phyloP scores from a whole-genome alignment of 1,140 invertebrate species.

The Platyura marginata region DNA sequence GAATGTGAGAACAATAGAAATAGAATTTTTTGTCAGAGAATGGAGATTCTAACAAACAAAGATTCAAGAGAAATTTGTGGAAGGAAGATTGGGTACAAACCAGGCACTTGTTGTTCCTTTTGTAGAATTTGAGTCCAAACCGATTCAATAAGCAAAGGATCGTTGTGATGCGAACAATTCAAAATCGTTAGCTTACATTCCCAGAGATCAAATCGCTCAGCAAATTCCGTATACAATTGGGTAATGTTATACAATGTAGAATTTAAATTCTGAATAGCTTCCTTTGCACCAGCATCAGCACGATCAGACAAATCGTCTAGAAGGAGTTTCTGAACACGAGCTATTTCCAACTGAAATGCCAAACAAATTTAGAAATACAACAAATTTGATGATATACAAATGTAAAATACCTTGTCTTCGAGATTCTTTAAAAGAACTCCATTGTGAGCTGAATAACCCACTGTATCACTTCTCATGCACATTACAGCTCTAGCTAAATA shows the following conservation, averaged over 20 bases:
- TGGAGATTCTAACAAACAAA: too few relatives aligned
- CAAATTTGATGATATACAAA: not conserved
- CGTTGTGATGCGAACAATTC: constrained; percentile 65
- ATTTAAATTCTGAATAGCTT: constrained; percentile 15
- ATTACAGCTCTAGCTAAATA: constrained; percentile 89
- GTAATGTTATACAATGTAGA: constrained; percentile 20
- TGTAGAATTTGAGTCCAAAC: constrained; percentile 64
- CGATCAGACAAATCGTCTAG: constrained; percentile 11
- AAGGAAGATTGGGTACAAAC: too few relatives aligned
- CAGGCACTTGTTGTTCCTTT: constrained; percentile 29
- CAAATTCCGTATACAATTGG: constrained; percentile 68
- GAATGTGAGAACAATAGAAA: too few relatives aligned
- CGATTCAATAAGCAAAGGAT: constrained; percentile 51
- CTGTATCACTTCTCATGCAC: constrained; percentile 76
- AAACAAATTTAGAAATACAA: too few relatives aligned
- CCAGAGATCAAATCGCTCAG: constrained; percentile 61
- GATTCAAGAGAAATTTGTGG: too few relatives aligned
- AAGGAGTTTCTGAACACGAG: constrained; percentile 19
- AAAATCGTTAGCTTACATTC: constrained; percentile 74
- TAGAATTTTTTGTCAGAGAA: too few relatives aligned
- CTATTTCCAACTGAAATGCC: constrained; percentile 18
- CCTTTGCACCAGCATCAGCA: constrained; percentile 6
- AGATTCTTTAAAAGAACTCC: constrained; percentile 79
- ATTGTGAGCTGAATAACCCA: constrained; percentile 51
- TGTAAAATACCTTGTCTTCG: constrained; percentile 66